These are phyloP conservation scores for Hanleya hanleyi DNA, from an alignment of 2,888 invertebrate genomes.

Conservation along the genomic window DNA sequence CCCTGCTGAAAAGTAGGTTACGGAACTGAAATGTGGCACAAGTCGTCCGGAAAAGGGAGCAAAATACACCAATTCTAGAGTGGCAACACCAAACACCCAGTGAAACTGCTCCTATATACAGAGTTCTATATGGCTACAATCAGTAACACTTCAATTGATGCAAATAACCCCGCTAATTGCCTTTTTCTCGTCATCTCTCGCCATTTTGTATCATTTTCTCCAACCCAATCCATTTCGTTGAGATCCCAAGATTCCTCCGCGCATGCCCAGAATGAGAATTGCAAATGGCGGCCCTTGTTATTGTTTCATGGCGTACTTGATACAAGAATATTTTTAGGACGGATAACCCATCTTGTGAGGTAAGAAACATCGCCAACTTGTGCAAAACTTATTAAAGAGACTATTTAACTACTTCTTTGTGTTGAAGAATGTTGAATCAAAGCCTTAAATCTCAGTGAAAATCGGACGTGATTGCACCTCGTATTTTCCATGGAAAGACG, in stretches of 20 bases:
- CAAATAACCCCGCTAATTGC: conserved; percentile 1
- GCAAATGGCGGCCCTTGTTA: conserved; percentile 99
- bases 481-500: background rate
- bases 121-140: background rate
- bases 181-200: background rate
- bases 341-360: conserved; percentile 75
- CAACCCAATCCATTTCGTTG: background rate
- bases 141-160: background rate
- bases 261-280: conserved; percentile 78
- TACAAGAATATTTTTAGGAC: conserved; percentile 75
- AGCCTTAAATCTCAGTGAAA: background rate
- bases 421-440: background rate
- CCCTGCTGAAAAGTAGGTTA: background rate
- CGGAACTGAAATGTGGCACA: too few relatives aligned
- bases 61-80: background rate
- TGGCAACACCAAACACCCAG: background rate
- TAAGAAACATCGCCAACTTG: conserved; percentile 42
- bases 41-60: too few relatives aligned
- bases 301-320: conserved; percentile 91
- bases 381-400: background rate
- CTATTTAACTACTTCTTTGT: background rate
- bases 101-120: background rate
- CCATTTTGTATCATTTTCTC: background rate
- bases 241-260: conserved; percentile 61
- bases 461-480: background rate